Base-by-base conservation (phyloP, 2,888 invertebrate species). In the Slavum lentiscoides region DNA sequence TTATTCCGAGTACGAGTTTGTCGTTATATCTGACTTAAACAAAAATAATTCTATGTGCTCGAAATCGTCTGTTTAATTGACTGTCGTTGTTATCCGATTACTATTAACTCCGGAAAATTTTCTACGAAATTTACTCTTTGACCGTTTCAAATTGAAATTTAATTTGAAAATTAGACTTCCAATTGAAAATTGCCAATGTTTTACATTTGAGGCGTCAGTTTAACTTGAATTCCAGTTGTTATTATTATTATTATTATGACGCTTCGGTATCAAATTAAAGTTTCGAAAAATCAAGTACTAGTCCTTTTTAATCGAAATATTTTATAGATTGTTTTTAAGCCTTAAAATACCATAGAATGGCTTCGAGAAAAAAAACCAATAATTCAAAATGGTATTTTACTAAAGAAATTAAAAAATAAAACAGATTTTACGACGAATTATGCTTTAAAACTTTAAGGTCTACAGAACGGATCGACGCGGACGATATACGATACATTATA, bases 81-180 rank as follows among this genome's bases (percentile, higher is more conserved):
- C 23, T 61, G 43, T 13, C 17, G 37, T 70, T 21, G 23, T 43
- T 43, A 23, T 21, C 23, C 9, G 43, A 73, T 61, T 43, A 73
- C 4, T 61, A 43, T 43, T 9, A 61, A 53, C 61, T n/a, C 5
- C 6, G 23, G 43, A 23, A 73, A 39, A 23, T 62, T 23, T 62
- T 30, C 19, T 62, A 62, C 73, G 21, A 62, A n/a, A 13, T 64
- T 64, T 53, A 62, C 53, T 49, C 74, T 74, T 74, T 64, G 74
- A 43, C 74, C 74, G 64, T 74, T 74, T 64, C 53, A 53, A 74
- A n/a, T n/a, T n/a, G n/a, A n/a, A n/a, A n/a, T n/a, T n/a, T n/a
- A n/a, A n/a, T n/a, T n/a, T n/a, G n/a, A 53, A 64, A 62, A 30
- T 64, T 5, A 64, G 64, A 74, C 49, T 64, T 74, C 64, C 30